These are phyloP conservation scores for Pristis pectinata DNA, from an alignment of 2,797 vertebrate genomes.

Conservation along the genomic window DNA sequence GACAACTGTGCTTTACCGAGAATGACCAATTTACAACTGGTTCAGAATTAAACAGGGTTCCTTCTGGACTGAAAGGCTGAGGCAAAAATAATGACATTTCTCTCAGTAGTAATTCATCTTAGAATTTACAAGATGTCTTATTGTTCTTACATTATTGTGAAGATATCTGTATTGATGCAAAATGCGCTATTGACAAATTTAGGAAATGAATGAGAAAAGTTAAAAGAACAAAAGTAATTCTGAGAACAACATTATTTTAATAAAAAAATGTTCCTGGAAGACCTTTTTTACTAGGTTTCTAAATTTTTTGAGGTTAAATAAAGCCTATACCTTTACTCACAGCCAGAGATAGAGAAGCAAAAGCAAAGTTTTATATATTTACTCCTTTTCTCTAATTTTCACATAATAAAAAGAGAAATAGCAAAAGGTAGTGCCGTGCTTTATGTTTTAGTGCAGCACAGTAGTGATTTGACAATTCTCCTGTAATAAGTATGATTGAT, in stretches of 20 bases:
- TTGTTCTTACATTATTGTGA: background rate
- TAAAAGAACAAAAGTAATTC: background rate
- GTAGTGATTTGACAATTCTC: conserved; percentile 29
- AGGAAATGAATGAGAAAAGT: background rate
- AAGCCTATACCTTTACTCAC: conserved; percentile 13
- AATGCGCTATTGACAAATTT: background rate
- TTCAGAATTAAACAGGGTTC: background rate
- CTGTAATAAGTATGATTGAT: conserved; percentile 34
- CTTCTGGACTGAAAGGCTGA: background rate
- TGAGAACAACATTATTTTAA: background rate
- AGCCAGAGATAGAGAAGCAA: background rate
- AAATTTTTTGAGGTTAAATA: background rate
- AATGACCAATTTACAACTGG: background rate
- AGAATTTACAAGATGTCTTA: background rate
- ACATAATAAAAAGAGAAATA: conserved; percentile 21
- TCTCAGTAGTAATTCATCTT: background rate
- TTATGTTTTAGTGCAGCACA: conserved; percentile 15
- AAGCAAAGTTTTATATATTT: conserved; percentile 13
- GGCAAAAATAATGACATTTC: background rate
- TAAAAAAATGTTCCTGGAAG: background rate
- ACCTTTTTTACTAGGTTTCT: background rate
- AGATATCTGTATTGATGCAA: background rate
- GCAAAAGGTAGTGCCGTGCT: background rate
- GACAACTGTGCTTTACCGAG: background rate
- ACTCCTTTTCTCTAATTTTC: conserved; percentile 5